A percentile compares a stretch with the other conserved stretches of the same genome.
Conservation (phyloP, 2,797 vertebrate genomes). For the Caiman crocodilus region DNA sequence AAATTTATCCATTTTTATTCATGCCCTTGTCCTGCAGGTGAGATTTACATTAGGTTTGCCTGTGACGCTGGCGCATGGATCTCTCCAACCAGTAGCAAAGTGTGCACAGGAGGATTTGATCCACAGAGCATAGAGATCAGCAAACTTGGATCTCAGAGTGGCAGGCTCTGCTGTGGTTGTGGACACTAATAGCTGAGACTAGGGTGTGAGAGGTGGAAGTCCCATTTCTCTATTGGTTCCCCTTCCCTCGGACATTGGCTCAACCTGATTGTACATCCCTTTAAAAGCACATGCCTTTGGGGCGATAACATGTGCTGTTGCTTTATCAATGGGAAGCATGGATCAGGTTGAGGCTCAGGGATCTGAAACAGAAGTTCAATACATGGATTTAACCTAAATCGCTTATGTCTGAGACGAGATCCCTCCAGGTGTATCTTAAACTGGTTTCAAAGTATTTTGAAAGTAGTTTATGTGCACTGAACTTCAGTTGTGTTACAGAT, state of each 20-base stretch:
- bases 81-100: neutral
- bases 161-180: neutral
- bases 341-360: neutral
- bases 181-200: neutral
- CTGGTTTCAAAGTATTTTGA: no score
- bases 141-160: neutral
- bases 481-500: no score
- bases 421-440: no score
- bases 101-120: neutral
- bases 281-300: neutral
- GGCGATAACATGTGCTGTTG: neutral
- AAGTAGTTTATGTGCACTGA: no score
- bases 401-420: no score
- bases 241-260: fast-evolving
- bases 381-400: no score
- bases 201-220: neutral
- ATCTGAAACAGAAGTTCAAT: no score
- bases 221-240: neutral
- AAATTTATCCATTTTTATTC: constrained; percentile 65
- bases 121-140: neutral
- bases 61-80: neutral
- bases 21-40: constrained; percentile 36
- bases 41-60: constrained; percentile 32
- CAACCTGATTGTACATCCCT: neutral
- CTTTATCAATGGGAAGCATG: neutral